A percentile compares a stretch with the other conserved stretches of the same genome.
Evolutionary conservation across 2,888 invertebrate species (phyloP).

Genomic region (Vesta saturnalis): DNA sequence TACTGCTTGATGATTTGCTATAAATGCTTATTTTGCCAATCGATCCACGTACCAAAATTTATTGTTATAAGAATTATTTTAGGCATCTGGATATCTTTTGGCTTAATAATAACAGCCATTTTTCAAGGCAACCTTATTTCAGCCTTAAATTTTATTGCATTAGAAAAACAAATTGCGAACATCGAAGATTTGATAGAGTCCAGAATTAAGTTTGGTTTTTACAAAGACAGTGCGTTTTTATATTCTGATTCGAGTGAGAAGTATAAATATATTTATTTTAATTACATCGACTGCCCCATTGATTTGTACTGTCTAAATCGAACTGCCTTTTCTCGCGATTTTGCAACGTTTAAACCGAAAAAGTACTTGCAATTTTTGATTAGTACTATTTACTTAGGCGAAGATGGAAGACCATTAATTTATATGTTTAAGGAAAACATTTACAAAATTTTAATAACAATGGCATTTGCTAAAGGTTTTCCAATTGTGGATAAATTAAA

Average conservation of each 20-base stretch:
- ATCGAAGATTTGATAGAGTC: slow-evolving; percentile 27
- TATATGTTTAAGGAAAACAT: slow-evolving; percentile 16
- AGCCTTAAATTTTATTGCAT: slow-evolving; percentile 23
- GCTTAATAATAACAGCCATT: slow-evolving; percentile 5
- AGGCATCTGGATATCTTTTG: slow-evolving; percentile 10
- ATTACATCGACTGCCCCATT: not conserved
- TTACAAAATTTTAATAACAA: not conserved
- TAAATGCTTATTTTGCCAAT: slow-evolving; percentile 14
- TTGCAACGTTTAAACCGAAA: slow-evolving; percentile 16
- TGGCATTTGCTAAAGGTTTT: slow-evolving; percentile 29
- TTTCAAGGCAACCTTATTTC: slow-evolving; percentile 33
- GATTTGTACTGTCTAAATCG: not conserved
- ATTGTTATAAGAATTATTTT: slow-evolving; percentile 3
- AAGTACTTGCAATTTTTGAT: slow-evolving; percentile 16
- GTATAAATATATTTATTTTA: not conserved
- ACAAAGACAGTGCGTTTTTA: not conserved
- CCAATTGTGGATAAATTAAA: slow-evolving; percentile 22
- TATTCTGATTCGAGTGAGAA: not conserved
- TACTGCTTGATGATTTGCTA: not conserved
- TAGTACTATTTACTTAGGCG: not conserved
- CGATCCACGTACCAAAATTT: not conserved
- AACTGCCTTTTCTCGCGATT: slow-evolving; percentile 18
- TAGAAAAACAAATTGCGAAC: slow-evolving; percentile 29
- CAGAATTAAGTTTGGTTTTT: slow-evolving; percentile 24
- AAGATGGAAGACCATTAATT: slow-evolving; percentile 16